Conservation (phyloP, 2,888 invertebrate genomes). For the Phymatocera aterrima region DNA sequence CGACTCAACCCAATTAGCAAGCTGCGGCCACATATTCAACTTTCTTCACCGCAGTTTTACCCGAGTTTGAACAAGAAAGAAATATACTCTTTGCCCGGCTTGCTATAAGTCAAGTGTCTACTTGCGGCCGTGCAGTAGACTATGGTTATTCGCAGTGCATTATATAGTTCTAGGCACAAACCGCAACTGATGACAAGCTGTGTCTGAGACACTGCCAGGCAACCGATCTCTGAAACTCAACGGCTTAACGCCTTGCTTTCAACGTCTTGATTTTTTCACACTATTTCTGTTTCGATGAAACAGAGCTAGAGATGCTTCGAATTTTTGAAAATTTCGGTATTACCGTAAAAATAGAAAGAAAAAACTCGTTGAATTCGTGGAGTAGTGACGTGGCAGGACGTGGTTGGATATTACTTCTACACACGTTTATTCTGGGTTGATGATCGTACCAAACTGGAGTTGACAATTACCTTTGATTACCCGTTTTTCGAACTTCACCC, state of each 20-base stretch:
- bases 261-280: not conserved
- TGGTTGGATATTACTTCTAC: constrained; percentile 17
- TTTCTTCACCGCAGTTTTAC: constrained; percentile 18
- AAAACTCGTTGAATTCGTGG: not conserved
- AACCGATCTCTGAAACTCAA: not conserved
- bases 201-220: not conserved
- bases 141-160: constrained; percentile 13
- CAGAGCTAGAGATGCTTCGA: not conserved
- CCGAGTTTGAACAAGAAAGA: not conserved
- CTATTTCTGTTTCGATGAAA: not conserved
- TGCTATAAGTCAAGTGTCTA: not conserved
- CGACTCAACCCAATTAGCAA: constrained; percentile 17
- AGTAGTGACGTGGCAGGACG: not conserved
- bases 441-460: not conserved
- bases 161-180: not conserved
- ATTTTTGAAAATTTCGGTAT: not conserved
- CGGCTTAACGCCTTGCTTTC: not conserved
- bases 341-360: not conserved
- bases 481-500: not conserved
- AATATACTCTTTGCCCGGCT: not conserved
- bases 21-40: not conserved
- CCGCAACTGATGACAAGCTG: not conserved
- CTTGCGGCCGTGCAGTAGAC: not conserved
- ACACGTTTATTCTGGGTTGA: not conserved
- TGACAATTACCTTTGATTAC: too few relatives aligned